Evolutionary conservation across 2,113 vertebrate genomes (phyloP), one percentile per base, ranked within the genome.

Genomic region (Corynorhinus townsendii): DNA sequence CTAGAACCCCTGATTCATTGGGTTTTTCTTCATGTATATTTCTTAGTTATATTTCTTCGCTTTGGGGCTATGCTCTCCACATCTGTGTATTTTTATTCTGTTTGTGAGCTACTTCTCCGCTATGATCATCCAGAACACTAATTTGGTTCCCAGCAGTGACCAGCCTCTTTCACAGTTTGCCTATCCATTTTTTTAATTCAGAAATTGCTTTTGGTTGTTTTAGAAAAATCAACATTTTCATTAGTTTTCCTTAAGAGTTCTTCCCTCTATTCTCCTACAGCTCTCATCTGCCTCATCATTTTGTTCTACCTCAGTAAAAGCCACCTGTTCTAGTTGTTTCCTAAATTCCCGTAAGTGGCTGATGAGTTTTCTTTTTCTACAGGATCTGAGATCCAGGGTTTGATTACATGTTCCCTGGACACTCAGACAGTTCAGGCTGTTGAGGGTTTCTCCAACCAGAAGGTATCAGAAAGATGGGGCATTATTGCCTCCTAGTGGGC

Each of bases 301-400:
- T 56, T 72, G 71, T 81, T 86, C 93, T 69, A 73, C 59, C 90
- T 93, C 85, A 47, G 71, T 89, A 85, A 91, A 84, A 81, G 80
- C 84, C 76, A 93, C 87, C 84, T 95, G 81, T 84, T 96, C 90
- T 89, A 11, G 40, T 79, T 84, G 69, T 93, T 96, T 85, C 89
- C 71, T 81, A 85, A 93, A 89, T 75, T 93, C 71, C 91, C 49
- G 45, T 11, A 91, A 84, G 64, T 93, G n/a, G 38, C 16, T 73
- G 56, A 87, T 38, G 52, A 90, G 69, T 82, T 86, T 94, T 92
- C 56, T 81, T 89, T 59, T 91, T 89, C 88, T 68, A 35, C 40
- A 87, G 40, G 4, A 62, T 62, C 59, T 62, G 59, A 62, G 59
- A 62, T 62, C 59, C 59, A 62, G 24, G 56, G 26, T 28, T 62